A percentile compares a stretch with the other conserved stretches of the same genome.
These are phyloP conservation scores for Erpornis zantholeuca DNA, from an alignment of 2,113 vertebrate genomes.

Conservation along the genomic window DNA sequence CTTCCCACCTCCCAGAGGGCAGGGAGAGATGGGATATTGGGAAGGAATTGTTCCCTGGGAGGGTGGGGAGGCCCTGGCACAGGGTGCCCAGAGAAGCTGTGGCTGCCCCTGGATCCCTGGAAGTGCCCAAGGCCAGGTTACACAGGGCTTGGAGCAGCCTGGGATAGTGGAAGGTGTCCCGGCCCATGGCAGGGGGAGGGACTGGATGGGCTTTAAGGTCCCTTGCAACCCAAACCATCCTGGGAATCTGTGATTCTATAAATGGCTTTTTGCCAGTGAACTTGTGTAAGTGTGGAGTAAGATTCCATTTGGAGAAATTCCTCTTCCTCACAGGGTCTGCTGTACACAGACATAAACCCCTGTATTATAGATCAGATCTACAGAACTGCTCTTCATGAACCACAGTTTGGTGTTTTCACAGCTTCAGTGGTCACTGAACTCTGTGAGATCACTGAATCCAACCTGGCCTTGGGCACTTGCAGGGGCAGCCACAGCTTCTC, in stretches of 20 bases:
- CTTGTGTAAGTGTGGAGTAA: neutral
- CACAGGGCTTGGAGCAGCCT: fast-evolving
- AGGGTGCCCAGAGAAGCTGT: neutral
- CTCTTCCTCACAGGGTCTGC: neutral
- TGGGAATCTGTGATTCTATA: neutral
- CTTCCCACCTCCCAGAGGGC: fast-evolving
- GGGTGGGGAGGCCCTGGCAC: neutral
- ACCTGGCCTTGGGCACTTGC: neutral
- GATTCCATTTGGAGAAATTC: neutral
- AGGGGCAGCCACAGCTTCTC: neutral
- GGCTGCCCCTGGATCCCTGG: neutral
- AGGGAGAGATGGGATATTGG: neutral
- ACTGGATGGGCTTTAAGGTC: fast-evolving
- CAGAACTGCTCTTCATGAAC: neutral
- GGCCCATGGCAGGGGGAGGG: neutral
- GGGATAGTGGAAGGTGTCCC: fast-evolving
- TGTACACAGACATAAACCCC: neutral
- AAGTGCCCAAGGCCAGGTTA: fast-evolving
- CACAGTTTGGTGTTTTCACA: neutral
- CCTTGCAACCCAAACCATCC: neutral
- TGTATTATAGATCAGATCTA: fast-evolving
- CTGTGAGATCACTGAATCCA: neutral
- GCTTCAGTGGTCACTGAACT: neutral
- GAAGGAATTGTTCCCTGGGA: neutral
- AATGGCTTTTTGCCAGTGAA: neutral